A percentile compares a stretch with the other conserved stretches of the same genome.
These are phyloP conservation scores for Narcine bancroftii DNA, from an alignment of 2,113 vertebrate species.

Conservation along the genomic window DNA sequence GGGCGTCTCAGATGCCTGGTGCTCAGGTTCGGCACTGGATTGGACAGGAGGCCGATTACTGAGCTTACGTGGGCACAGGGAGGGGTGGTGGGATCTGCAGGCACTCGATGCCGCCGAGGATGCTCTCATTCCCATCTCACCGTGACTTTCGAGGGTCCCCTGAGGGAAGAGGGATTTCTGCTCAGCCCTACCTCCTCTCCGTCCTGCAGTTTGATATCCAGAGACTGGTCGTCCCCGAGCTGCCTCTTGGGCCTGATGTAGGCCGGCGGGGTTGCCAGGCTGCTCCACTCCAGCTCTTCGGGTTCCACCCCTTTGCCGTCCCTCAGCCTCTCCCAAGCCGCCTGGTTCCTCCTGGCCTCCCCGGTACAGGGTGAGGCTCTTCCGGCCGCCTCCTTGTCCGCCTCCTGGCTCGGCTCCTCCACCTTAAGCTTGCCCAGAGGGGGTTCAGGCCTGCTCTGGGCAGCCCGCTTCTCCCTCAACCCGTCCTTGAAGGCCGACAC, in stretches of 20 bases:
- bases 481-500: constrained; percentile 88
- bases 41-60: too few relatives aligned
- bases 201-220: constrained; percentile 67
- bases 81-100: too few relatives aligned
- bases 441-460: constrained; percentile 49
- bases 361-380: constrained; percentile 45
- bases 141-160: too few relatives aligned
- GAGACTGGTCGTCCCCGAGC: constrained; percentile 71
- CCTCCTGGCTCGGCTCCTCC: constrained; percentile 55
- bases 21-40: too few relatives aligned
- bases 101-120: too few relatives aligned
- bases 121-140: too few relatives aligned
- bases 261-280: constrained; percentile 72
- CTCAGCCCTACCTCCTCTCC: constrained; percentile 80
- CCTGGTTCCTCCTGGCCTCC: constrained; percentile 62
- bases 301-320: constrained; percentile 88
- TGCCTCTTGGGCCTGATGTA: constrained; percentile 79
- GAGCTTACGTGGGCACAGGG: too few relatives aligned
- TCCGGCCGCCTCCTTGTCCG: constrained; percentile 44
- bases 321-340: constrained; percentile 82
- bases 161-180: too few relatives aligned
- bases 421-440: constrained; percentile 49
- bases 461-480: constrained; percentile 63
- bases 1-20: too few relatives aligned
- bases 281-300: constrained; percentile 76